phyloP scores from a whole-genome alignment of 2,113 vertebrate genomes.

The Serilophus lunatus region DNA sequence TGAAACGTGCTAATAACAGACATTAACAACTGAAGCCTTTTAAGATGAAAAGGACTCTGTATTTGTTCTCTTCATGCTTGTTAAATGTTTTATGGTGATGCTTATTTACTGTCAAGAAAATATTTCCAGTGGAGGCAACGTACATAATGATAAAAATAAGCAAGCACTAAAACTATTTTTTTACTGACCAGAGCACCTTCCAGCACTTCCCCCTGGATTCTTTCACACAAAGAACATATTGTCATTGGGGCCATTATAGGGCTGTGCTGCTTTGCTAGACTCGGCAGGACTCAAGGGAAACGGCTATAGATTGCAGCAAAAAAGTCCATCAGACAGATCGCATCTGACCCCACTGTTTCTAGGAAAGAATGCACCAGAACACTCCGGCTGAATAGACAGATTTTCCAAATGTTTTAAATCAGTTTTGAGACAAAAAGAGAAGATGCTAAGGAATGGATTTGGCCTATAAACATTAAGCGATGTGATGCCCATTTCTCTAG shows the following conservation, averaged over 20 bases:
- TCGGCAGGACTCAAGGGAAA: conserved; percentile 87
- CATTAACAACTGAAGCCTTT: conserved; percentile 60
- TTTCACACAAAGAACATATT: conserved; percentile 95
- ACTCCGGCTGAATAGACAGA: conserved; percentile 90
- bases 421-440: conserved; percentile 85
- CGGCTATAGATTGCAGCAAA: conserved; percentile 86
- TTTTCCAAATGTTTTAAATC: conserved; percentile 99
- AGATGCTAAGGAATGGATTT: conserved; percentile 90
- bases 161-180: conserved; percentile 82
- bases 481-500: conserved; percentile 84
- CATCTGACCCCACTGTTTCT: conserved; percentile 86
- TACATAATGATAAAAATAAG: conserved; percentile 83
- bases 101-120: conserved; percentile 87
- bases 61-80: conserved; percentile 77
- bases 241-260: conserved; percentile 91
- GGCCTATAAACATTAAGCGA: conserved; percentile 86
- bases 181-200: conserved; percentile 78
- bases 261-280: conserved; percentile 80
- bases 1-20: conserved; percentile 67
- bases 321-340: conserved; percentile 91
- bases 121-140: conserved; percentile 84
- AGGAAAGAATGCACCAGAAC: conserved; percentile 80
- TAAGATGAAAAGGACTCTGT: conserved; percentile 69
- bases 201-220: conserved; percentile 88
- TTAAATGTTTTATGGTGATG: conserved; percentile 78